These are phyloP conservation scores for Chrysotoxum bicinctum DNA, from an alignment of 2,888 invertebrate species.

Conservation along the genomic window DNA sequence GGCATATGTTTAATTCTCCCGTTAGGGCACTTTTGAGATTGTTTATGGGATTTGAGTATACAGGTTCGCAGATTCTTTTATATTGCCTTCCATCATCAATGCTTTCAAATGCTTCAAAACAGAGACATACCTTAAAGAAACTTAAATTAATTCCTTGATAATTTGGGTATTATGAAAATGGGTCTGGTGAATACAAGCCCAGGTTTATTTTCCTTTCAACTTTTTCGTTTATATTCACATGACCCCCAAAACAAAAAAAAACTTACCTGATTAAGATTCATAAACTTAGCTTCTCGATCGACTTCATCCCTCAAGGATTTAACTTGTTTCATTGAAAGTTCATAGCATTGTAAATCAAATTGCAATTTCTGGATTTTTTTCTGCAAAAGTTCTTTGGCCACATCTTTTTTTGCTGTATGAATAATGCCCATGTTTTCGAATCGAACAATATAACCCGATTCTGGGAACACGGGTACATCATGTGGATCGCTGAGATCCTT, in stretches of 20 bases:
- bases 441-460: conserved; percentile 86
- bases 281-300: conserved; percentile 84
- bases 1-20: conserved; percentile 90
- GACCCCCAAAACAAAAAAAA: not conserved
- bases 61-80: conserved; percentile 86
- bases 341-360: conserved; percentile 79
- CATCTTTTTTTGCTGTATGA: conserved; percentile 91
- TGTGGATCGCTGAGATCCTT: conserved; percentile 87
- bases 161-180: not conserved
- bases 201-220: not conserved
- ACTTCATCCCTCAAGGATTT: conserved; percentile 79
- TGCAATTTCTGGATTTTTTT: conserved; percentile 83
- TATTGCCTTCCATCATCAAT: conserved; percentile 82
- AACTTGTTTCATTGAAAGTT: conserved; percentile 76
- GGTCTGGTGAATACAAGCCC: not conserved
- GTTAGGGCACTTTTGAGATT: conserved; percentile 93
- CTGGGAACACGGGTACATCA: conserved; percentile 83
- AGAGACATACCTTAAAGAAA: conserved; percentile 83
- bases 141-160: not conserved
- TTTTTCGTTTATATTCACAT: not conserved
- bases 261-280: conserved; percentile 89
- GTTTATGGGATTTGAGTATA: conserved; percentile 88
- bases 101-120: conserved; percentile 88
- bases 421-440: conserved; percentile 93
- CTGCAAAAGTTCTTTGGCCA: conserved; percentile 85